Conservation (phyloP, 2,888 invertebrate species). For the Agonopterix subpropinquella region DNA sequence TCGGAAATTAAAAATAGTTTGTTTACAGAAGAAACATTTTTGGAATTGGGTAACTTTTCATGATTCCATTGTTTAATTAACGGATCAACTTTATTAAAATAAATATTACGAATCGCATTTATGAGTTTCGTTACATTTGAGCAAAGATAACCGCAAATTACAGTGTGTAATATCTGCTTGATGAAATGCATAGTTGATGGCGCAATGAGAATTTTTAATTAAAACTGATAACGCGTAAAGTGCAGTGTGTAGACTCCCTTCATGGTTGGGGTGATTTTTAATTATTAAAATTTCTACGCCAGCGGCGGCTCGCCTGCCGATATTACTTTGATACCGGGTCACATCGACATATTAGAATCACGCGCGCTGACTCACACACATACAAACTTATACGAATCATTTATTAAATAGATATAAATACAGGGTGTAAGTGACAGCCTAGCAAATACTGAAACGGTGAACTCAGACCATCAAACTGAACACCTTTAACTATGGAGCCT, state of each 20-base stretch:
- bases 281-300: constrained; percentile 72
- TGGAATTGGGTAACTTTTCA: neutral
- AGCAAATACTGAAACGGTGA: too few species aligned
- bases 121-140: neutral
- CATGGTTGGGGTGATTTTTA: constrained; percentile 68
- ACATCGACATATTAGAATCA: neutral
- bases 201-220: constrained; percentile 52
- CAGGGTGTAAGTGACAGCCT: too few species aligned
- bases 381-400: too few species aligned
- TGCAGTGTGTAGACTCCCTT: constrained; percentile 50
- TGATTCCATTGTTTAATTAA: too few species aligned
- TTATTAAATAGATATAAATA: too few species aligned
- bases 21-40: constrained; percentile 12
- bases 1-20: constrained; percentile 57
- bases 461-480: too few species aligned
- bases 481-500: too few species aligned
- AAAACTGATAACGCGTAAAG: constrained; percentile 69
- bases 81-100: too few species aligned
- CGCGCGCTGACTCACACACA: too few species aligned
- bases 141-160: constrained; percentile 5
- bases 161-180: constrained; percentile 14
- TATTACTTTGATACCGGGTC: constrained; percentile 58
- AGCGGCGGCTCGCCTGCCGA: constrained; percentile 43
- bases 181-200: constrained; percentile 33
- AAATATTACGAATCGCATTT: too few species aligned